Percentiles rank a stretch among this genome's conserved stretches.
These are phyloP conservation scores for Spicauda simplicius DNA, from an alignment of 2,888 invertebrate genomes.

Conservation along the genomic window DNA sequence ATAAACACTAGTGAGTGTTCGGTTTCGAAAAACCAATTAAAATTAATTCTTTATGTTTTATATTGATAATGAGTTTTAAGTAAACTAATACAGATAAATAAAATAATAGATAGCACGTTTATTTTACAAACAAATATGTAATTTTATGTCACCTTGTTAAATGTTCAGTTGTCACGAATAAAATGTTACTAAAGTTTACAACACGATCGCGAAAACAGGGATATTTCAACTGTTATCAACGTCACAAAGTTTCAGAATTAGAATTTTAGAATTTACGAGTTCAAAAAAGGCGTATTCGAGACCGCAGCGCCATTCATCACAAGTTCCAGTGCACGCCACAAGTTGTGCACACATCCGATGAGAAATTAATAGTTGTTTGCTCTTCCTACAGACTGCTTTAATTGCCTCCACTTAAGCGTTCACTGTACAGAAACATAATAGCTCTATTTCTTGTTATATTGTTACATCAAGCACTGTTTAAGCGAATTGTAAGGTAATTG, in stretches of 20 bases:
- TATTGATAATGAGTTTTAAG: too few species aligned
- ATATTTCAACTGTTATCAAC: slow-evolving; percentile 10
- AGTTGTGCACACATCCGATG: slow-evolving; percentile 48
- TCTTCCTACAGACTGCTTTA: slow-evolving; percentile 27
- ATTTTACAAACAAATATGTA: too few species aligned
- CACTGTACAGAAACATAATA: slow-evolving; percentile 13
- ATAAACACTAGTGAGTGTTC: too few species aligned
- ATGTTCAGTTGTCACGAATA: too few species aligned
- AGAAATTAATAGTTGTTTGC: slow-evolving; percentile 58
- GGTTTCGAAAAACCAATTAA: too few species aligned
- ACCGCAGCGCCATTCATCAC: slow-evolving; percentile 46
- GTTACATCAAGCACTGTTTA: not conserved
- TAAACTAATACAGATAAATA: too few species aligned
- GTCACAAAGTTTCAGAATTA: slow-evolving; percentile 20
- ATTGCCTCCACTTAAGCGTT: slow-evolving; percentile 23
- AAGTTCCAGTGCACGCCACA: slow-evolving; percentile 44
- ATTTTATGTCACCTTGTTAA: too few species aligned
- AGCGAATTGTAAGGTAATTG: not conserved
- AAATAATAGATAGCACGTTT: too few species aligned
- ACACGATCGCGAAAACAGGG: not conserved
- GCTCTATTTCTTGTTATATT: not conserved
- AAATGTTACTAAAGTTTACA: not conserved
- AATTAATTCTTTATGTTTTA: too few species aligned
- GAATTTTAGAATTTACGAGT: slow-evolving; percentile 26
- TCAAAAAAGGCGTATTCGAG: slow-evolving; percentile 13